Conservation (phyloP, 2,113 vertebrate genomes). For the Todiramphus chloris region DNA sequence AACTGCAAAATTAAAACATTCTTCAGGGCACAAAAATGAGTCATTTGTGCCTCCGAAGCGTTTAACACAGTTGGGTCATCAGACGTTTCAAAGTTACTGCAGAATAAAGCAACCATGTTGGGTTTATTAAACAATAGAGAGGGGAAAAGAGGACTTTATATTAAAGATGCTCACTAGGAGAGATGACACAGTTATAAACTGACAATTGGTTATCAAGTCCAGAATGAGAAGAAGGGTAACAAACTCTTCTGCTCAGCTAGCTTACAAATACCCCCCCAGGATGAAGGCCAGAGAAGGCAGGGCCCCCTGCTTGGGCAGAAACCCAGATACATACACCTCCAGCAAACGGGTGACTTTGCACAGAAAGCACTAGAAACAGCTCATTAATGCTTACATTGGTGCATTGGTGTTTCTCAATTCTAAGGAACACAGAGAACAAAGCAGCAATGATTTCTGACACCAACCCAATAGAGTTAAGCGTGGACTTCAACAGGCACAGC, state of each 20-base stretch:
- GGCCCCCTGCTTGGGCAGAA: no score
- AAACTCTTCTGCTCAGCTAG: neutral
- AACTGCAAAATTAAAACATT: neutral
- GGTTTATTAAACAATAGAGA: neutral
- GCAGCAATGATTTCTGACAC: neutral
- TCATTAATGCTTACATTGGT: accelerated
- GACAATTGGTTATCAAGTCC: neutral
- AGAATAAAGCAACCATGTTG: neutral
- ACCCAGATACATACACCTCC: accelerated
- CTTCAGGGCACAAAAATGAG: neutral
- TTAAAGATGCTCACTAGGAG: neutral
- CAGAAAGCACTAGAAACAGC: neutral
- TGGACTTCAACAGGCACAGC: accelerated
- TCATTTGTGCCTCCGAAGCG: neutral
- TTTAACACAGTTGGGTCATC: neutral
- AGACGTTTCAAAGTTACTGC: neutral
- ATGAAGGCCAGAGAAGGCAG: neutral
- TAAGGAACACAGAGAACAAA: neutral
- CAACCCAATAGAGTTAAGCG: neutral
- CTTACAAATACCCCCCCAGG: neutral
- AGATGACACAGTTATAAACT: neutral
- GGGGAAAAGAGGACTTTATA: neutral
- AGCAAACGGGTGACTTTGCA: accelerated
- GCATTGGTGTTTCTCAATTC: neutral
- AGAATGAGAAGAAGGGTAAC: neutral